Conservation (phyloP, 2,797 vertebrate species). For the Pteronotus mesoamericanus region DNA sequence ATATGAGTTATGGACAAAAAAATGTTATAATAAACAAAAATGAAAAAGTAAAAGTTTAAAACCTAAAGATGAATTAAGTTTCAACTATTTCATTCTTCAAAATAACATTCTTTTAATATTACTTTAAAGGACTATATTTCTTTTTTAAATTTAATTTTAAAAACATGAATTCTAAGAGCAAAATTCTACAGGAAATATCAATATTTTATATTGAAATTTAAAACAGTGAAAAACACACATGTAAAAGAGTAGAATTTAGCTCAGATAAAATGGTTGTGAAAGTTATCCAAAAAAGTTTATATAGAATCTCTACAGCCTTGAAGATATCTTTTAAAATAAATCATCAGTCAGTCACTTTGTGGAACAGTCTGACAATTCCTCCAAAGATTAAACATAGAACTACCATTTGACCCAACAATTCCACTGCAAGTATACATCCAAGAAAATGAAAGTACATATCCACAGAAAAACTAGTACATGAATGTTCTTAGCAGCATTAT, state of each 20-base stretch:
- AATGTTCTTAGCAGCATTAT: conserved; percentile 31
- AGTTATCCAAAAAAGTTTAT: neutral
- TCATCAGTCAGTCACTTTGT: neutral
- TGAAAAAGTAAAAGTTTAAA: conserved; percentile 46
- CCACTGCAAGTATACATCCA: neutral
- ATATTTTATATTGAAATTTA: conserved; percentile 37
- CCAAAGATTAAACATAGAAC: neutral
- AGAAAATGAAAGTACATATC: conserved; percentile 9
- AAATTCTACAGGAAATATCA: conserved; percentile 7
- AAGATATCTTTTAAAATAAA: neutral
- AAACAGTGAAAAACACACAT: conserved; percentile 36
- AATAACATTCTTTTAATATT: conserved; percentile 37
- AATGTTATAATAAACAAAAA: conserved; percentile 58
- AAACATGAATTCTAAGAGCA: conserved; percentile 8
- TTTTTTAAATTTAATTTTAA: conserved; percentile 38
- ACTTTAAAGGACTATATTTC: neutral
- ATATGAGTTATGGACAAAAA: neutral
- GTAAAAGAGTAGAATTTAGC: conserved; percentile 12
- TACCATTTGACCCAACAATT: neutral
- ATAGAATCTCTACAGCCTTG: neutral
- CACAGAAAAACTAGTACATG: neutral
- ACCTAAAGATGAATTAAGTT: neutral
- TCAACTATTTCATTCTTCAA: conserved; percentile 33
- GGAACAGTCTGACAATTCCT: neutral
- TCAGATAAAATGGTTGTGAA: conserved; percentile 33